These are phyloP conservation scores for Tinamus major DNA, from an alignment of 2,797 vertebrate species.

Conservation along the genomic window DNA sequence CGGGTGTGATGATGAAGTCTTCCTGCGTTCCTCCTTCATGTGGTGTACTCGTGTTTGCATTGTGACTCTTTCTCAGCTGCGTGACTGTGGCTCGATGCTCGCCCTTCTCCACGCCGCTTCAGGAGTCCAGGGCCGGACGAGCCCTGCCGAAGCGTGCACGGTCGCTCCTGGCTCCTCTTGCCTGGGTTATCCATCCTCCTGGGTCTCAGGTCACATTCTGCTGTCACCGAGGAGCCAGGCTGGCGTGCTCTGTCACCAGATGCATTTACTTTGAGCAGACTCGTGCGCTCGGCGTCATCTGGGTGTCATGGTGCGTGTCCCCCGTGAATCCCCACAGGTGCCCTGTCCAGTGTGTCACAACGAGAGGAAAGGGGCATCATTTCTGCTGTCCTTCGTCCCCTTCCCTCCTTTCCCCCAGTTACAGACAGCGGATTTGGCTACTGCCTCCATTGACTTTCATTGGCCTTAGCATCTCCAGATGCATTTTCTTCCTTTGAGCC, in stretches of 20 bases:
- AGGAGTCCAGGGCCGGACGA: neutral
- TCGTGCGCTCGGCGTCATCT: neutral
- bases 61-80: neutral
- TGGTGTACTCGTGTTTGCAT: neutral
- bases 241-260: neutral
- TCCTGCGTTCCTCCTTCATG: neutral
- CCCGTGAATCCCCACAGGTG: rapidly evolving
- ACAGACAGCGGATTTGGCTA: neutral
- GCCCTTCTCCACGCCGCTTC: neutral
- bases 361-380: neutral
- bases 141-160: rapidly evolving
- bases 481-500: neutral
- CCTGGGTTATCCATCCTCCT: neutral
- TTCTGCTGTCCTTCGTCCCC: neutral
- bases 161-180: neutral
- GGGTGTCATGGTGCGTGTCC: rapidly evolving
- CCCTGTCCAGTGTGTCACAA: no score
- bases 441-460: neutral
- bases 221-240: neutral
- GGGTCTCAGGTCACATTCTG: neutral
- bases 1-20: neutral
- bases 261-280: neutral
- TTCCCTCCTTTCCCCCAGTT: neutral
- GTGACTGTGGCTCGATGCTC: neutral
- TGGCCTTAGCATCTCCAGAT: neutral